A percentile compares a stretch with the other conserved stretches of the same genome.
These are phyloP conservation scores for Chrysoperla carnea DNA, from an alignment of 1,140 invertebrate species.

Conservation along the genomic window DNA sequence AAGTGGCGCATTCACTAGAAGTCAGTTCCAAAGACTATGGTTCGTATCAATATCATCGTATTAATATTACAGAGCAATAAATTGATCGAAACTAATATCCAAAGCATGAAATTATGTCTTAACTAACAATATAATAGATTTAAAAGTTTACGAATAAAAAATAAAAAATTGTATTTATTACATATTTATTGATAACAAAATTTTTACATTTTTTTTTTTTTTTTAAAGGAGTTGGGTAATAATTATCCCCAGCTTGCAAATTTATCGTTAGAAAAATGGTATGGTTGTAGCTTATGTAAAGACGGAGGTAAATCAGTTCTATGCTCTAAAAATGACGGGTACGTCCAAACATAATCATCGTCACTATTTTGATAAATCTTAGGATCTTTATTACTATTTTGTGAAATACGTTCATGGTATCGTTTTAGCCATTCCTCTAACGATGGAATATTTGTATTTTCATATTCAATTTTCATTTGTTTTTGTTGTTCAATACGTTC, in stretches of 20 bases:
- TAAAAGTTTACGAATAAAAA: too few relatives aligned
- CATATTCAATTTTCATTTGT: constrained; percentile 1
- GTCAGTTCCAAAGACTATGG: too few relatives aligned
- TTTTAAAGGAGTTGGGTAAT: too few relatives aligned
- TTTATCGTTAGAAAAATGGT: constrained; percentile 26
- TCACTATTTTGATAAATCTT: constrained; percentile 20
- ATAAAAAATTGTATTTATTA: too few relatives aligned
- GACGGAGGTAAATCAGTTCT: constrained; percentile 36
- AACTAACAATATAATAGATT: too few relatives aligned
- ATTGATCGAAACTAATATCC: too few relatives aligned
- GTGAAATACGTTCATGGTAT: constrained; percentile 13
- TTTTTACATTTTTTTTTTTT: too few relatives aligned
- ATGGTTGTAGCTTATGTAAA: constrained; percentile 29
- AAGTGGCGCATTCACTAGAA: too few relatives aligned
- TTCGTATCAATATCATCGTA: too few relatives aligned
- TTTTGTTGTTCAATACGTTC: constrained; percentile 11
- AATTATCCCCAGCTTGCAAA: constrained; percentile 33
- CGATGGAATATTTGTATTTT: constrained; percentile 16
- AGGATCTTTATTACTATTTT: constrained; percentile 20
- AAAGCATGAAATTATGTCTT: too few relatives aligned
- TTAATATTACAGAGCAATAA: too few relatives aligned
- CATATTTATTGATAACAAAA: too few relatives aligned
- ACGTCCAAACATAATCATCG: constrained; percentile 27
- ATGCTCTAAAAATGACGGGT: constrained; percentile 26
- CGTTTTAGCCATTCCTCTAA: constrained; percentile 27